Evolutionary conservation across 2,797 vertebrate genomes (phyloP).

Genomic region (Liparis tanakae): DNA sequence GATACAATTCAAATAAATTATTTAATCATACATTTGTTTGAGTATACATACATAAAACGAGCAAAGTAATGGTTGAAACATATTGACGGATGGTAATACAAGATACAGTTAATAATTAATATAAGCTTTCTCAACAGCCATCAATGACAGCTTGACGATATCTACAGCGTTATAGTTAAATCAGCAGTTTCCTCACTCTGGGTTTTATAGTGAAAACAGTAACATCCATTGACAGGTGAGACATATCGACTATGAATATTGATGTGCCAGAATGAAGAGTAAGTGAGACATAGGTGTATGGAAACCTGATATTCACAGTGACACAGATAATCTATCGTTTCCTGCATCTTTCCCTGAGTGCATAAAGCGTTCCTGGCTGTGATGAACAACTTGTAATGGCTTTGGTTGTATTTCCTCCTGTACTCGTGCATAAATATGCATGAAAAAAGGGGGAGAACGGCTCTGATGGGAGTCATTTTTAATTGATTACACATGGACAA

Average conservation of each 20-base stretch:
- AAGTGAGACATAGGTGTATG: neutral
- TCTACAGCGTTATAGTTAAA: neutral
- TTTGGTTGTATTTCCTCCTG: neutral
- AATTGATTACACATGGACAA: slow-evolving; percentile 12
- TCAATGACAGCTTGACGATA: neutral
- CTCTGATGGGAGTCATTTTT: slow-evolving; percentile 11
- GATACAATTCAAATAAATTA: neutral
- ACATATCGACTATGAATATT: neutral
- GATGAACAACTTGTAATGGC: slow-evolving; percentile 8
- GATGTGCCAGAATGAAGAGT: neutral
- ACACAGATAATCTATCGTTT: neutral
- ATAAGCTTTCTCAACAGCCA: neutral
- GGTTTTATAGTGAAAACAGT: neutral
- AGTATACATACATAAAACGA: neutral
- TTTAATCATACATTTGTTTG: neutral
- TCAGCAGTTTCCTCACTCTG: neutral
- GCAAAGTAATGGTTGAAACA: neutral
- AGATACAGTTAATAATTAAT: neutral
- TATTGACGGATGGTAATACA: neutral
- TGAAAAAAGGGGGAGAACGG: too few species aligned
- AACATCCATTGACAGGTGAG: neutral
- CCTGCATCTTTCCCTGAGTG: neutral
- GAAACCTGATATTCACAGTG: slow-evolving; percentile 1
- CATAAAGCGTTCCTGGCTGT: neutral
- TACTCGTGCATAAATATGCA: neutral